Percentiles rank a stretch among this genome's conserved stretches.
Conservation (phyloP, 2,888 invertebrate genomes). For the Acleris holmiana region DNA sequence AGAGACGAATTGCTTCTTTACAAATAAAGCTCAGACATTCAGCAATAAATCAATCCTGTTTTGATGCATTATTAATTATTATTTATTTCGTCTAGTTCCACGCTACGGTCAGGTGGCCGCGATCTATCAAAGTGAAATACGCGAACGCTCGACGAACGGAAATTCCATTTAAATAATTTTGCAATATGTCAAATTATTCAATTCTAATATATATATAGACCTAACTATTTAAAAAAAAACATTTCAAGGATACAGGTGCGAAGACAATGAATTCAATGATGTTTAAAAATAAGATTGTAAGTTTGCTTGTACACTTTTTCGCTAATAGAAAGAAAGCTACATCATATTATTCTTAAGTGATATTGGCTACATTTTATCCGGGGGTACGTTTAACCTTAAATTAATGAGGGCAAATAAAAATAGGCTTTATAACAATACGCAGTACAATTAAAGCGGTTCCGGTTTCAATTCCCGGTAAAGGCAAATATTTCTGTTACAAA, state of each 20-base stretch:
- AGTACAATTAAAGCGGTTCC: no score
- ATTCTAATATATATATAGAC: not conserved
- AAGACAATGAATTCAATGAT: no score
- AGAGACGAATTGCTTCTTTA: conserved; percentile 12
- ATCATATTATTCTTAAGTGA: no score
- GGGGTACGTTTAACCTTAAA: no score
- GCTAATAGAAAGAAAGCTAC: no score
- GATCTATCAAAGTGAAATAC: conserved; percentile 24
- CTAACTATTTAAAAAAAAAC: not conserved
- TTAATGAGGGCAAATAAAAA: no score
- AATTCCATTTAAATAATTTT: not conserved
- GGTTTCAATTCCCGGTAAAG: no score
- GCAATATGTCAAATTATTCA: not conserved
- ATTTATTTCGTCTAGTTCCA: conserved; percentile 17
- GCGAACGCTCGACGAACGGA: conserved; percentile 13
- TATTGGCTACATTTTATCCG: no score
- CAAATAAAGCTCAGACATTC: not conserved
- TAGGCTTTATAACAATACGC: no score
- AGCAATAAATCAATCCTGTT: not conserved
- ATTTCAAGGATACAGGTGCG: not conserved
- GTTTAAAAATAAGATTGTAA: no score
- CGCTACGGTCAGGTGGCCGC: conserved; percentile 25
- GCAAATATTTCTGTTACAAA: no score
- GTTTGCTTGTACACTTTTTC: no score
- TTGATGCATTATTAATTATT: not conserved